Evolutionary conservation across 2,797 vertebrate species (phyloP), one percentile per base, ranked within the genome.

Genomic region (Gymnodraco acuticeps): DNA sequence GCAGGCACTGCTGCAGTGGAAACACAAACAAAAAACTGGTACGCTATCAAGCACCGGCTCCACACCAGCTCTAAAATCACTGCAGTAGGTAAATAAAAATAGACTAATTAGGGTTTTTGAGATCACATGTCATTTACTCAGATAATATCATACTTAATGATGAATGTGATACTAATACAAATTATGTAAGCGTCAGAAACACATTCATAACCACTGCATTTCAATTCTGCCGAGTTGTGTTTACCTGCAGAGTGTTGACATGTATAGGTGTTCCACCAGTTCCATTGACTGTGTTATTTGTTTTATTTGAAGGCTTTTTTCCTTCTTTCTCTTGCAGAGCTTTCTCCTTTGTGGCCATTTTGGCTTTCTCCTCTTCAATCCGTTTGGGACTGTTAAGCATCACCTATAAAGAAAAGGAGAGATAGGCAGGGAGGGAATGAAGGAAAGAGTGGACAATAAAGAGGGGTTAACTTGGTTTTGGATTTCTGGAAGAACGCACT

Each of bases 181-280:
- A 19, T 20, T 16, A 50, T 55, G 16, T 55, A 3, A 31, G 17
- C 8, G 2, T 23, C 14, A 59, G 11, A 50, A 48, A 54, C 38
- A 4, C 47, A 27, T 38, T 59, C 41, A 19, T n/a, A 15, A 7
- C 12, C n/a, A 10, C 2, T 51, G 10, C 16, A 42, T 42, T 8
- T 27, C 3, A 48, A 48, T 48, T 48, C n/a, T 3, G 3, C 12
- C 3, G 8, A 19, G 42, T 14, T 53, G 42, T 45, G 13, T 54
- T 83, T 69, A 99, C 98, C 96, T 99, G 98, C 82, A 99, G 92
- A 48, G 97, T 97, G 93, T 97, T 97, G 87, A 97, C 97, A 69
- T 98, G 98, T 38, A 98, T 95, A 0, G 98, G 98, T 5, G 98
- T 99, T 27, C 96, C 97, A 31, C 97, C 97, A 0, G 97, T 97